These are phyloP conservation scores for Drosophila recens DNA, from an alignment of 2,888 invertebrate genomes.

Conservation along the genomic window DNA sequence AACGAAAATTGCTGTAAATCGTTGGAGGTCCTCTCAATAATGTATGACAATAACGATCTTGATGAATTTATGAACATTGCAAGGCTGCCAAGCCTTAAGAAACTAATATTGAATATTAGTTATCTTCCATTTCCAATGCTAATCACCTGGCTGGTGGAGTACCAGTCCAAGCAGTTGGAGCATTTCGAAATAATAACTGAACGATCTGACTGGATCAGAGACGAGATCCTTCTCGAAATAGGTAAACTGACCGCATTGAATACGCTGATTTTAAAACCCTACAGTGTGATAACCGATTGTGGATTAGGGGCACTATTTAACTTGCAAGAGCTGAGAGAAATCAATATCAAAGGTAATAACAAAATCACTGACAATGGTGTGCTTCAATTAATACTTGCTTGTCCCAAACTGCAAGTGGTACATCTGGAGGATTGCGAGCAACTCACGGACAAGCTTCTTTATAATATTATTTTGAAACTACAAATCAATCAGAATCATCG, in stretches of 20 bases:
- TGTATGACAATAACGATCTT: too few species aligned
- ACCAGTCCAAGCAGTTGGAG: conserved; percentile 37
- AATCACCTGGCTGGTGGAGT: conserved; percentile 17
- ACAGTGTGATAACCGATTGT: neutral
- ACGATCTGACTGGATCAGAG: too few species aligned
- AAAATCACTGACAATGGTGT: conserved; percentile 21
- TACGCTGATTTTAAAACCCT: conserved; percentile 16
- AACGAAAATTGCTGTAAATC: too few species aligned
- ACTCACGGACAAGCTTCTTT: conserved; percentile 27
- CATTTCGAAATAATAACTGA: conserved; percentile 25
- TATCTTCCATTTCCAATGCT: too few species aligned
- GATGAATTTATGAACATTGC: too few species aligned
- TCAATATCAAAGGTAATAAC: conserved; percentile 9
- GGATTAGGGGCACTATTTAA: conserved; percentile 18
- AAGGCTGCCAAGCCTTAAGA: too few species aligned
- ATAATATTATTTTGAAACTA: conserved; percentile 40
- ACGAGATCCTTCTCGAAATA: conserved; percentile 14
- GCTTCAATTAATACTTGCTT: conserved; percentile 42
- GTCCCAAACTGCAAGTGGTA: conserved; percentile 40
- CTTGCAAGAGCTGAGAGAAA: conserved; percentile 36
- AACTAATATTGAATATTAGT: too few species aligned
- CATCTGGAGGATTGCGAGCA: conserved; percentile 9
- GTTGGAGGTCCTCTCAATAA: too few species aligned
- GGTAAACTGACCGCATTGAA: conserved; percentile 29
- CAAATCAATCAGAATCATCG: conserved; percentile 22